These are phyloP conservation scores for Drosophila robusta DNA, from an alignment of 2,888 invertebrate species.

Conservation along the genomic window DNA sequence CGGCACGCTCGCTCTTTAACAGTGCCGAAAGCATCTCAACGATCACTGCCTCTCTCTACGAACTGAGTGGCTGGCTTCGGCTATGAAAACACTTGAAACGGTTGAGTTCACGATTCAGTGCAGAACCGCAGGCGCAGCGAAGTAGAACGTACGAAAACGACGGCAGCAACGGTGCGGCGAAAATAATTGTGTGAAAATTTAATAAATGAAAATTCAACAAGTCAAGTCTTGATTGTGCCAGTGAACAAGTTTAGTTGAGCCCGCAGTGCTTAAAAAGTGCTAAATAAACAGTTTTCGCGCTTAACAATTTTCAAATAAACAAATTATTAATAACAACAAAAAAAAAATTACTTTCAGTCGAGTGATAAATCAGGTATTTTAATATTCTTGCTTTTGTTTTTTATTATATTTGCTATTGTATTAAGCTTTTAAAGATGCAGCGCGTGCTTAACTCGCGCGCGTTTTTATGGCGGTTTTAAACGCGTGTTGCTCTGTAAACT, in stretches of 20 bases:
- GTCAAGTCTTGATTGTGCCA: slow-evolving; percentile 23
- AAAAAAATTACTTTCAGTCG: slow-evolving; percentile 3
- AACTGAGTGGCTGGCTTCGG: slow-evolving; percentile 47
- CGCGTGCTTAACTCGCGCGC: slow-evolving; percentile 33
- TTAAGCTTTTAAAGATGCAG: slow-evolving; percentile 20
- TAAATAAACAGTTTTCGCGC: slow-evolving; percentile 28
- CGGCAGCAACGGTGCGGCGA: slow-evolving; percentile 34
- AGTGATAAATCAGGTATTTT: slow-evolving; percentile 41
- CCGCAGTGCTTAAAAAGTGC: slow-evolving; percentile 33
- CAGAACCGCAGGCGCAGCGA: slow-evolving; percentile 78
- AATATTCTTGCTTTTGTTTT: slow-evolving; percentile 3
- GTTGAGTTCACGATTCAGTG: slow-evolving; percentile 79
- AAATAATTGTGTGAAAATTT: slow-evolving; percentile 43
- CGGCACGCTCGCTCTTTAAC: slow-evolving; percentile 11
- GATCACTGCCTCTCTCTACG: slow-evolving; percentile 25
- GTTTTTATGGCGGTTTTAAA: slow-evolving; percentile 47
- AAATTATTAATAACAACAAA: not conserved
- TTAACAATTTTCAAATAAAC: slow-evolving; percentile 6
- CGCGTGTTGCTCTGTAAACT: slow-evolving; percentile 44
- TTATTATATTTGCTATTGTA: not conserved
- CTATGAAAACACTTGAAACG: slow-evolving; percentile 77
- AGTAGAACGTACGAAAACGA: slow-evolving; percentile 61
- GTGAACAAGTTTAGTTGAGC: slow-evolving; percentile 37
- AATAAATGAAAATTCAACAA: slow-evolving; percentile 42
- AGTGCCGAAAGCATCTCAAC: slow-evolving; percentile 12